phyloP scores from a whole-genome alignment of 2,888 invertebrate species.

The Diaprepes abbreviatus region DNA sequence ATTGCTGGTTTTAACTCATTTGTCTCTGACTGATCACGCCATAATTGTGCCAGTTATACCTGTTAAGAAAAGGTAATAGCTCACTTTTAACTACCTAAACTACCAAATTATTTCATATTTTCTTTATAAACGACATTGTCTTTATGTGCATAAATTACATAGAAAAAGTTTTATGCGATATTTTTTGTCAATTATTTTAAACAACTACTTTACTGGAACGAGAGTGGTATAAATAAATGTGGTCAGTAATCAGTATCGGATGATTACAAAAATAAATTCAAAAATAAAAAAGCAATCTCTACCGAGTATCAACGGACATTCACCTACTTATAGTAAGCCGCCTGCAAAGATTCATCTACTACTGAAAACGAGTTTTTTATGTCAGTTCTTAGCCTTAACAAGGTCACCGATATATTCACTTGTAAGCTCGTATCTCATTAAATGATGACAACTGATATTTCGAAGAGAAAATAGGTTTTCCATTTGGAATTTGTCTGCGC shows the following conservation, averaged over 20 bases:
- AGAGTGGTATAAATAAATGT: neutral
- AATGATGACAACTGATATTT: neutral
- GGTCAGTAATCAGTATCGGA: neutral
- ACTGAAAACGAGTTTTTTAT: constrained; percentile 36
- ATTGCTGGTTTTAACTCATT: no score
- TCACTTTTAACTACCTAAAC: no score
- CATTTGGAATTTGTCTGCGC: no score
- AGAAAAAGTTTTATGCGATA: no score
- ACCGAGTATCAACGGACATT: constrained; percentile 9
- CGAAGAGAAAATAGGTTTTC: neutral
- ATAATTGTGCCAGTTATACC: no score
- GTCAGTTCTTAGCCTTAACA: constrained; percentile 26
- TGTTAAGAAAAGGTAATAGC: no score
- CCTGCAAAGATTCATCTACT: constrained; percentile 19
- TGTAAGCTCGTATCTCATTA: constrained; percentile 14
- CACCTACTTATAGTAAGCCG: constrained; percentile 15
- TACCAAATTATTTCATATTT: no score
- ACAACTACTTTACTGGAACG: neutral
- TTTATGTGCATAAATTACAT: no score
- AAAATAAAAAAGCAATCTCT: neutral
- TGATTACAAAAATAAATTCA: neutral
- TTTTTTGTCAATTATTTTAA: no score
- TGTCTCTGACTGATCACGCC: no score
- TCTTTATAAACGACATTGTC: no score
- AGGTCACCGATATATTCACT: constrained; percentile 26